Percentiles rank a stretch among this genome's conserved stretches.
These are phyloP conservation scores for Sylvilagus floridanus DNA, from an alignment of 2,797 vertebrate species.

Conservation along the genomic window DNA sequence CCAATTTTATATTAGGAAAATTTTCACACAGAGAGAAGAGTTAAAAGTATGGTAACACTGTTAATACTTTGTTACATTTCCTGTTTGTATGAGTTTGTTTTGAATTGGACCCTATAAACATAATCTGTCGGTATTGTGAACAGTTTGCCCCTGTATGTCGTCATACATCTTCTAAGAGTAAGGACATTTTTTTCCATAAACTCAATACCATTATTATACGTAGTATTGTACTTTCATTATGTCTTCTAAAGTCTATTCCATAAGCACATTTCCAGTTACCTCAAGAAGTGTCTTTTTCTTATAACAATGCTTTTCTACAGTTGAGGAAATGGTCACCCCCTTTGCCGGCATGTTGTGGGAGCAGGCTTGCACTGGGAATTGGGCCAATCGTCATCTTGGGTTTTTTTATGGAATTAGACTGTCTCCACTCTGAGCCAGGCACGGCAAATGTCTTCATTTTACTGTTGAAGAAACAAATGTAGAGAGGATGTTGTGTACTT, in stretches of 20 bases:
- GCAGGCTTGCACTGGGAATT: background rate
- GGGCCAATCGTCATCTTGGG: too few relatives aligned
- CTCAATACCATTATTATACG: background rate
- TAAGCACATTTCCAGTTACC: background rate
- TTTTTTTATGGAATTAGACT: too few relatives aligned
- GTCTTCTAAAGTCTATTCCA: background rate
- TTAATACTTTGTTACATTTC: constrained; percentile 45
- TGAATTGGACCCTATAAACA: background rate
- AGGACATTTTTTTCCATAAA: background rate
- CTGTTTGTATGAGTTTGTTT: constrained; percentile 3
- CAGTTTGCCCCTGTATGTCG: background rate
- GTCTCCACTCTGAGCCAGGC: background rate
- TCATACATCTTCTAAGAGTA: background rate
- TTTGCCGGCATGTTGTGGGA: background rate
- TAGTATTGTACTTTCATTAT: background rate
- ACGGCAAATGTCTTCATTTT: background rate
- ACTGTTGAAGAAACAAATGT: background rate
- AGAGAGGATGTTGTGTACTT: constrained; percentile 14
- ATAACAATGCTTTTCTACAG: background rate
- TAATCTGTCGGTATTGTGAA: background rate
- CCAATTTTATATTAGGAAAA: background rate
- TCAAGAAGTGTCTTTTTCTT: constrained; percentile 30
- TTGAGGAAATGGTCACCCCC: background rate
- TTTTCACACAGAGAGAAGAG: background rate
- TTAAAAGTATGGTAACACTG: background rate